Evolutionary conservation across 2,113 vertebrate genomes (phyloP), one percentile per base, ranked within the genome.

Genomic region (Scortum barcoo): DNA sequence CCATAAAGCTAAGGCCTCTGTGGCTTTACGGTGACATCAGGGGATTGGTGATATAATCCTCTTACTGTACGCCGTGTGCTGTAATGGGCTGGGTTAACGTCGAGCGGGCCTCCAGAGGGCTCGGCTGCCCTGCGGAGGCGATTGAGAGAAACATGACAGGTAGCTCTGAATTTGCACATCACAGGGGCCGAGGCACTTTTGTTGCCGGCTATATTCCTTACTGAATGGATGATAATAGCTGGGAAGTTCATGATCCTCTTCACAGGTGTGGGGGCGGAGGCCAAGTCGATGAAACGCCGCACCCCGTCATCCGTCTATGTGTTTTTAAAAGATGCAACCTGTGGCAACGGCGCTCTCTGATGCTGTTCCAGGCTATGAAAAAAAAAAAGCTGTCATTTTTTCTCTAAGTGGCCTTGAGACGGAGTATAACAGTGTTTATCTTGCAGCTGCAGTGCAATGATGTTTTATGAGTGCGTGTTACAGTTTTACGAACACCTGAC

Each of bases 11-110:
- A 80, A 86, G 83, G 54, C 72, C 80, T 81, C 70, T 48, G 79
- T 69, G 66, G 69, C 84, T 62, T 86, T 83, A 69, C 72, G 50
- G 88, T 93, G 89, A 91, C 90, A 88, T 92, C 86, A 92, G 78
- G 81, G 85, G 87, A 91, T 91, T 84, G 78, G 80, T 80, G 75
- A 83, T 81, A 87, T 94, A 94, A 95, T 94, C 93, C 90, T 90
- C 88, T 93, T 91, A 92, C 53, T 58, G 83, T 76, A 65, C 69
- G 28, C 86, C 54, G 76, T 53, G 56, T 28, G 78, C 78, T 68
- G 71, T 67, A 69, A 76, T 76, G 79, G 73, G 40, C 53, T 50
- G 61, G 62, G 46, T 84, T 24, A 80, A 78, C 68, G 74, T 83
- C 5, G 53, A 74, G 76, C 24, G 68, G 63, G 65, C 76, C 78